Evolutionary conservation across 2,113 vertebrate genomes (phyloP), one percentile per base, ranked within the genome.

Genomic region (Clarias gariepinus): DNA sequence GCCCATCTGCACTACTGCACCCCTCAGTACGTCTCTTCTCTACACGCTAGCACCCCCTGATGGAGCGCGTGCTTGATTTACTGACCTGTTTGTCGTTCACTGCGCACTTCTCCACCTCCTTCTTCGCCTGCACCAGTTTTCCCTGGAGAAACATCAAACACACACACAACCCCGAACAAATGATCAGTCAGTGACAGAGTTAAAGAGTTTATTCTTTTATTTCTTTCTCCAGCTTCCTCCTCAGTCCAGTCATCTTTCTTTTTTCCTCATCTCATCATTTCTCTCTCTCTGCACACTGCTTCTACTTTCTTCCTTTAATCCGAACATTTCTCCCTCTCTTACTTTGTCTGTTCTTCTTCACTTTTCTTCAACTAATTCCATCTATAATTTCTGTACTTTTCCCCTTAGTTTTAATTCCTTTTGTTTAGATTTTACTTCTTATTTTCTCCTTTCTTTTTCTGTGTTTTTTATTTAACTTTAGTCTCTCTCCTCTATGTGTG

Each of bases 31-130:
- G 55, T 4, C 76, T 19, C 47, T 55, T 16, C 41, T 52, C 6
- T 15, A 41, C 19, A 2, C 30, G 2, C 15, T 18, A 18, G 2
- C 60, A 21, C 19, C 19, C 41, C 60, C 60, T 61, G 60, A 61
- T 7, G 19, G 60, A 61, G 60, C 60, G 19, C 23, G 3, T 4
- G 10, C 15, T 12, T 30, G 12, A 55, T 13, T 11, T 23, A 79
- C 90, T 77, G 94, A 99, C 98, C 96, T 99, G 98, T 85, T 99
- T 99, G 89, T 98, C 97, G 89, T 98, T 99, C 91, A 99, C 94
- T 15, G 96, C 96, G 91, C 95, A 95, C 84, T 97, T 97, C 85
- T 99, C 98, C 91, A 99, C 96, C 90, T 99, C 98, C 90, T 97
- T 98, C 94, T 99, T 99, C 0, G 98, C 97, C 91, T 98, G 96